Percentiles rank a stretch among this genome's conserved stretches.
Evolutionary conservation across 2,797 vertebrate species (phyloP).

Genomic region (Premnoplex brunnescens): DNA sequence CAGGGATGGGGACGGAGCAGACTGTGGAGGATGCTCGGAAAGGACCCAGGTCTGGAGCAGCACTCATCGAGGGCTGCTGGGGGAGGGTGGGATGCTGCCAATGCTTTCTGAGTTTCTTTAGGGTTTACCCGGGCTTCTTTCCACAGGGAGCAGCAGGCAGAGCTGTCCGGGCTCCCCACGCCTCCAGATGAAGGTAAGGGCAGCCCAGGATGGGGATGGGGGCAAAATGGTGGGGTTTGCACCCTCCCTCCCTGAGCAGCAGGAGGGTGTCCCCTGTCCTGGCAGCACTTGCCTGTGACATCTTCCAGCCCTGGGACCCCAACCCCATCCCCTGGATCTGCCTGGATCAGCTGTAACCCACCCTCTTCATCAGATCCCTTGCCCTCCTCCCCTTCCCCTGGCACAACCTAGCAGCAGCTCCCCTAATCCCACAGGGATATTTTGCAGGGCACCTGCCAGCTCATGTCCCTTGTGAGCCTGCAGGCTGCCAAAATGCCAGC

Average conservation of each 20-base stretch:
- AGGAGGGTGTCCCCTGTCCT: not conserved
- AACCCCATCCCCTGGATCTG: not conserved
- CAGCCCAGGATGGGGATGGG: not conserved
- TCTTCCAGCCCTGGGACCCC: not conserved
- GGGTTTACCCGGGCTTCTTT: not conserved
- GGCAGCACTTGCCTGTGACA: not conserved
- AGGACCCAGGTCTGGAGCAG: not conserved
- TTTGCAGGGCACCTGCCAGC: not conserved
- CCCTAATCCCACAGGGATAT: not conserved
- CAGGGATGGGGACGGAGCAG: not conserved
- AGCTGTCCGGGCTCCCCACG: not conserved
- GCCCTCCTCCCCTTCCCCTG: not conserved
- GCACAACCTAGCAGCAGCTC: not conserved
- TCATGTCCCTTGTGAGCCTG: not conserved
- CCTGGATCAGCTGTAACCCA: not conserved
- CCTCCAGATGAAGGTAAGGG: conserved; percentile 47
- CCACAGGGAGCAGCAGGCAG: conserved; percentile 21
- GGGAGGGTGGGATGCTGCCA: not conserved
- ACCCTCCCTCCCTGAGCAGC: not conserved
- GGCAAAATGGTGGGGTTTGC: not conserved
- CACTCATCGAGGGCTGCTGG: not conserved
- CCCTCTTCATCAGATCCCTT: not conserved
- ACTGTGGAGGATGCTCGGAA: not conserved
- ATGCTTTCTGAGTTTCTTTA: not conserved
- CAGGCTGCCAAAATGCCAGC: not conserved